Evolutionary conservation across 92 coral and sea anemone genomes (phyloP).

Genomic region (Muricea muricata): DNA sequence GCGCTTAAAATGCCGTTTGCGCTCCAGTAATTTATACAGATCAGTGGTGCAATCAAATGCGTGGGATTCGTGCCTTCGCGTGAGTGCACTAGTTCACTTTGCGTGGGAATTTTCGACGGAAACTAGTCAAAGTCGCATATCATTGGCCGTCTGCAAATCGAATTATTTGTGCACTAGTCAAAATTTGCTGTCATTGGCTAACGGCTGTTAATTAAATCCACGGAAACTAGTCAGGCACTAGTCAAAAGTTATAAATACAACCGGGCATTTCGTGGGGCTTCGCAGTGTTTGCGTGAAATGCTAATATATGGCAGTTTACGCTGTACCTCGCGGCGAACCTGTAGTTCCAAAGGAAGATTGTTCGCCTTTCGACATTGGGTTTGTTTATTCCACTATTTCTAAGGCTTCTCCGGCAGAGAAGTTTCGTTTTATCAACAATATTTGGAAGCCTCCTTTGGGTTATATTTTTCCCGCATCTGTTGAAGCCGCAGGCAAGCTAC

Average conservation of each 20-base stretch:
- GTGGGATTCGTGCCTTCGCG: not conserved
- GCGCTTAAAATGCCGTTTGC: not conserved
- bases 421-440: conserved; percentile 51
- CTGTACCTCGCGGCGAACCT: conserved; percentile 41
- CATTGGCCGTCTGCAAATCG: conserved; percentile 10
- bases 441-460: conserved; percentile 56
- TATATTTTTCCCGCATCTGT: conserved; percentile 50
- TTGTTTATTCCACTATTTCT: conserved; percentile 43
- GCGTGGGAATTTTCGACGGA: conserved; percentile 5
- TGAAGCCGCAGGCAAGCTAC: conserved; percentile 36
- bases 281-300: not conserved
- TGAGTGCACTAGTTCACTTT: not conserved
- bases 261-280: not conserved
- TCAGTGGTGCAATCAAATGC: not conserved
- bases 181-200: conserved; percentile 45
- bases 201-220: conserved; percentile 39
- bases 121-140: conserved; percentile 19
- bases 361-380: conserved; percentile 61
- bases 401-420: conserved; percentile 47
- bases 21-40: not conserved
- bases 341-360: conserved; percentile 54
- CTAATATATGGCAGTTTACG: not conserved
- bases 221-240: conserved; percentile 60
- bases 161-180: conserved; percentile 59
- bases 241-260: conserved; percentile 30